Base-by-base conservation (phyloP, 2,797 vertebrate species). In the Chaunax sp. region DNA sequence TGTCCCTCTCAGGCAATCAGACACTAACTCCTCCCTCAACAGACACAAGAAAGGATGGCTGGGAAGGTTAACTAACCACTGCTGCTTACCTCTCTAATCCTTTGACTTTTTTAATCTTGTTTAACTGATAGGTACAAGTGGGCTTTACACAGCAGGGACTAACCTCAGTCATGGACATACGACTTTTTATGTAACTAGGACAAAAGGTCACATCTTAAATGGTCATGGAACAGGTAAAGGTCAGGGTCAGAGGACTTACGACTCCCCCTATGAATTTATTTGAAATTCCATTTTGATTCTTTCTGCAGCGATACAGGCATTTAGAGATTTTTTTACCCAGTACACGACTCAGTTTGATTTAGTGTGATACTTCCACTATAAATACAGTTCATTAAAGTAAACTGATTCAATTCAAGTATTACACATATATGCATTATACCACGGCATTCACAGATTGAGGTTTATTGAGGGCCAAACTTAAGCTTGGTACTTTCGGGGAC, bases 71-170 rank as follows among this genome's bases (percentile, higher is more conserved):
- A 55, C 58, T 30, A 58, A 45, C 54, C 30, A 28, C 16, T 60
- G 77, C 62, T 80, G 67, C 83, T 85, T 81, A 81, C 53, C 69
- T 67, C 78, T 64, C 40, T 91, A 92, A 92, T 90, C 90, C 75
- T 63, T n/a, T 18, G 41, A 22, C 25, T 54, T 81, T 80, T 71
- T 58, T 10, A 73, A 41, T 35, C 77, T 60, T 81, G 65, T 87
- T 79, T 72, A 86, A 87, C 30, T 71, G 84, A 90, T 83, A 50
- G 76, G 75, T 30, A 80, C 85, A 86, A 80, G 86, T 18, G 52
- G 63, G 83, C 81, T 90, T 90, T 81, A 18, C 18, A 18, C 18
- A 45, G 38, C 1, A 10, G 49, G 74, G 35, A 51, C 64, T 75
- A 64, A 71, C 59, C 69, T 69, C 25, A 81, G 68, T 14, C n/a